Evolutionary conservation across 2,797 vertebrate genomes (phyloP), one percentile per base, ranked within the genome.

Genomic region (Echeneis naucrates): DNA sequence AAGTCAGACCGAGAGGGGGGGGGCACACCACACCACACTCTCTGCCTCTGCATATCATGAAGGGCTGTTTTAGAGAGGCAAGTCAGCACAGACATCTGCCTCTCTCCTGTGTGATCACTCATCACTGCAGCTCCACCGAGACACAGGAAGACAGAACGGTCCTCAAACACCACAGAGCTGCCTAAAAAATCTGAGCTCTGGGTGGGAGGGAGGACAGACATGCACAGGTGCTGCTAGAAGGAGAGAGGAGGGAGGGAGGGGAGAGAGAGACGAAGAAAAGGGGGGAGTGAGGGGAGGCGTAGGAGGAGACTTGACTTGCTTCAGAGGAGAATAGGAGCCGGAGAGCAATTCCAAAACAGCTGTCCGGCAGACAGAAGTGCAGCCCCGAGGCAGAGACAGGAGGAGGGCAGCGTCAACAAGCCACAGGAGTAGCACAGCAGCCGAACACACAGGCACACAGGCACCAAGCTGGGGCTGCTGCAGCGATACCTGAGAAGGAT

Each of bases 331-430:
- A 89, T 82, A 88, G 89, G 82, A 86, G 87, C 87, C 70, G 72
- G 75, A 92, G 87, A 89, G 92, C 90, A 88, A 91, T 93, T 90
- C 92, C 86, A 79, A 93, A 94, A 94, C 94, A 95, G 94, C 94
- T 95, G 94, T 94, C 91, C 88, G 67, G 86, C 92, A 93, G 91
- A 92, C 88, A 89, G 88, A 71, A 89, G 87, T 64, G 87, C 53
- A 85, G 84, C 90, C 85, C 72, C 16, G 53, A 84, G 90, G 86
- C 89, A 84, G 76, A 88, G 79, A 80, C 80, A 53, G 78, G 82
- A 83, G 84, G 68, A 84, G 78, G 68, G 78, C 81, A 75, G 86
- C 75, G 88, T 86, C 88, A 88, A 84, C 79, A 84, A 81, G 76
- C 78, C 87, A 82, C 77, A 68, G 75, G 78, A 90, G 75, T 68